Evolutionary conservation across 2,113 vertebrate genomes (phyloP), one percentile per base, ranked within the genome.

Genomic region (Mustelus asterias): DNA sequence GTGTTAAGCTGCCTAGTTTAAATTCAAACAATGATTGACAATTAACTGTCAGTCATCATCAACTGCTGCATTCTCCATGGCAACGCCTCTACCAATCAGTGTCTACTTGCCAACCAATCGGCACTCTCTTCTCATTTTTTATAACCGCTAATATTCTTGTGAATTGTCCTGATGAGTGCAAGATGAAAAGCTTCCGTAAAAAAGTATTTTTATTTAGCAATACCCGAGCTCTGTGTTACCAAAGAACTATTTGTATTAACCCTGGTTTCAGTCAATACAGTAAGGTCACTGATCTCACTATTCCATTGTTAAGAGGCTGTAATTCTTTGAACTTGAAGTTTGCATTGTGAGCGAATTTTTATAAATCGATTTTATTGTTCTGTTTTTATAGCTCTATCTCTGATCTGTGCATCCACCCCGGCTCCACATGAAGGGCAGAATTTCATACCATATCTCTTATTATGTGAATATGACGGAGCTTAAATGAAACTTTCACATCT

Each of bases 281-380:
- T 90, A 70, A 67, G 14, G 33, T 41, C 48, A 54, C 69, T 26
- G 65, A 95, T 33, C 44, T 72, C 41, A 54, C 0, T 94, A 44
- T 9, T 69, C 70, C 20, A 7, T 95, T 72, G 13, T 72, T 72
- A 94, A 94, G 90, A 67, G 33, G 44, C 37, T 76, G 13, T 26
- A 95, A 72, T 95, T 48, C 69, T 72, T 37, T 72, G 20, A 44
- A 69, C 41, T 44, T 94, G 93, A 95, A 95, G 24, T 95, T 95
- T 95, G 41, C 69, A 95, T 72, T 48, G 5, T 22, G 37, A 95
- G 24, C 9, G 0, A 10, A 70, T 48, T 33, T 65, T 65, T 93
- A 60, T 93, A 93, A 67, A 65, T 20, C 60, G 22, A 4, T 14
- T 33, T 29, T 92, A 16, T 1, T 37, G 33, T 20, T 41, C 16